phyloP scores from a whole-genome alignment of 2,888 invertebrate species.

The Capitulum mitella region DNA sequence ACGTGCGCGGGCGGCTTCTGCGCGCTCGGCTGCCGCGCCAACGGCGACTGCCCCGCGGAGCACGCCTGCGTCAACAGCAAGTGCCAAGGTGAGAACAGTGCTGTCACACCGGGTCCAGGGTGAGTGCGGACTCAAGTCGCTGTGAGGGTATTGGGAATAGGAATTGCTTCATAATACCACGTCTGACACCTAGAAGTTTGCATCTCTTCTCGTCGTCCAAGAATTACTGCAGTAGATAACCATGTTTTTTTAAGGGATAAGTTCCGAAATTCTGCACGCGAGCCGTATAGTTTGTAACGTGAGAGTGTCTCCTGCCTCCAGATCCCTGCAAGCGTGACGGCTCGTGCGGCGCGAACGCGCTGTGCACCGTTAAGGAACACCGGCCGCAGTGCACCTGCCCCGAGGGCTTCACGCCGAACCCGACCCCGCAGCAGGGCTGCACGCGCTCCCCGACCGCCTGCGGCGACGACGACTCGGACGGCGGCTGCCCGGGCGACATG shows the following conservation, averaged over 20 bases:
- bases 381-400: conserved; percentile 74
- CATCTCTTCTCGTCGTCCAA: too few species aligned
- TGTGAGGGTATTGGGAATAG: too few species aligned
- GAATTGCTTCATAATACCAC: too few species aligned
- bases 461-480: conserved; percentile 50
- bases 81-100: conserved; percentile 58
- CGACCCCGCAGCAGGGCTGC: conserved; percentile 80
- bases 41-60: conserved; percentile 66
- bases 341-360: conserved; percentile 73
- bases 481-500: conserved; percentile 52
- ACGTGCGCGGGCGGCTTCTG: conserved; percentile 75
- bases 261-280: too few species aligned
- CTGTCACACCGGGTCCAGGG: too few species aligned
- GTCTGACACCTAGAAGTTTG: too few species aligned
- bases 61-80: conserved; percentile 76
- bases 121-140: too few species aligned
- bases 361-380: conserved; percentile 66
- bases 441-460: conserved; percentile 70
- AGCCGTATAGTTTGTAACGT: too few species aligned
- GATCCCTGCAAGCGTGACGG: conserved; percentile 70
- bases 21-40: conserved; percentile 72
- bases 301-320: too few species aligned
- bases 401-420: conserved; percentile 75
- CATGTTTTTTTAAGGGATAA: too few species aligned
- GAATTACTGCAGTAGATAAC: too few species aligned